Evolutionary conservation across 2,888 invertebrate species (phyloP).

Genomic region (Busseola fusca): DNA sequence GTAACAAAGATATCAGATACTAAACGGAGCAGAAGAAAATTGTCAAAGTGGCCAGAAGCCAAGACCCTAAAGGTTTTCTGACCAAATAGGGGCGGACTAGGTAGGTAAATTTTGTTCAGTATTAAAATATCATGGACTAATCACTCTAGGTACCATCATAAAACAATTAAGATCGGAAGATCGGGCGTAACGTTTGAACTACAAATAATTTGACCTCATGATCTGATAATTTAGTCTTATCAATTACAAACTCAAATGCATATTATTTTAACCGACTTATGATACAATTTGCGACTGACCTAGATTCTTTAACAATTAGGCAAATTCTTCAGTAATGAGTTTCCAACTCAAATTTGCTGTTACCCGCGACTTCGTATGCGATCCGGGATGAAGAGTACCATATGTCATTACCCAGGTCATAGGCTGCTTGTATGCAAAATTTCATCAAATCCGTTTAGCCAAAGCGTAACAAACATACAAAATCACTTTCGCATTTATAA

Average conservation of each 20-base stretch:
- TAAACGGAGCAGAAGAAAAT: not conserved
- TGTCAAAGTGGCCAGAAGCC: not conserved
- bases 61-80: no score
- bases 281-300: slow-evolving; percentile 40
- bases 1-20: not conserved
- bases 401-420: not conserved
- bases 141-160: slow-evolving; percentile 18
- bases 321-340: slow-evolving; percentile 12
- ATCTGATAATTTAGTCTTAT: slow-evolving; percentile 46
- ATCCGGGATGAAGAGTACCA: not conserved
- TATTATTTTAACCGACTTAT: slow-evolving; percentile 41
- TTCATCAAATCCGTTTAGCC: not conserved
- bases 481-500: no score
- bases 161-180: slow-evolving; percentile 35
- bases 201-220: slow-evolving; percentile 44
- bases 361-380: not conserved
- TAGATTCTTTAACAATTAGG: slow-evolving; percentile 38
- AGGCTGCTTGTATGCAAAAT: not conserved
- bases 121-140: not conserved
- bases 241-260: slow-evolving; percentile 41
- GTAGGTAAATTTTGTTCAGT: not conserved
- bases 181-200: slow-evolving; percentile 45
- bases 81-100: not conserved
- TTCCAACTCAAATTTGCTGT: not conserved
- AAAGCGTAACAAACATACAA: no score